phyloP scores from a whole-genome alignment of 2,888 invertebrate genomes.

The Stratiomys singularior region DNA sequence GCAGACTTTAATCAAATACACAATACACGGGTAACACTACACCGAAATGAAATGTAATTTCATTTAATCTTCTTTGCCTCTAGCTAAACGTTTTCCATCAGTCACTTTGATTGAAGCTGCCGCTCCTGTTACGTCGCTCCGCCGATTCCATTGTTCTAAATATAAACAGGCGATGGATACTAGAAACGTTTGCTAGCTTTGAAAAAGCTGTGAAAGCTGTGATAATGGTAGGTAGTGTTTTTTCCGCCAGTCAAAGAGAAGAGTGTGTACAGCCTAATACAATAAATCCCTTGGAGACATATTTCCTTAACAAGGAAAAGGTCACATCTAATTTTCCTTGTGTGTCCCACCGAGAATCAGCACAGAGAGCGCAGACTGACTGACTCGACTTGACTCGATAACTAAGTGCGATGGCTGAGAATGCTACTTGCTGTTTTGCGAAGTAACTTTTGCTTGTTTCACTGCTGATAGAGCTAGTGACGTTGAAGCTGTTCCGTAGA shows the following conservation, averaged over 20 bases:
- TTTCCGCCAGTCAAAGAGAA: not conserved
- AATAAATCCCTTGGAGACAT: conserved; percentile 46
- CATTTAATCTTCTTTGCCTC: conserved; percentile 44
- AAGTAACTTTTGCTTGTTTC: not conserved
- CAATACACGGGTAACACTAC: conserved; percentile 19
- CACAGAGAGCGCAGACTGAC: not conserved
- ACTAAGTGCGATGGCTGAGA: too few species aligned
- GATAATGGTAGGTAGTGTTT: conserved; percentile 36
- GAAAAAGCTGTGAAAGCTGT: conserved; percentile 27
- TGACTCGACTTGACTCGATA: not conserved
- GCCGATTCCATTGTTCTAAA: conserved; percentile 10
- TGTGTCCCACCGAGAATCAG: conserved; percentile 3
- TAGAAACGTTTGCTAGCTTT: conserved; percentile 4
- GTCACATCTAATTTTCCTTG: conserved; percentile 39
- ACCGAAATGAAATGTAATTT: conserved; percentile 44
- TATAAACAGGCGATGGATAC: not conserved
- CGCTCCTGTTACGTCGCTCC: not conserved
- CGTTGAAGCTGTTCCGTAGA: not conserved
- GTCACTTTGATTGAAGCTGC: conserved; percentile 45
- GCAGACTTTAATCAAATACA: conserved; percentile 39
- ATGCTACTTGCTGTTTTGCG: not conserved
- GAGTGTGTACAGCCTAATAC: conserved; percentile 29
- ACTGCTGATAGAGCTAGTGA: not conserved
- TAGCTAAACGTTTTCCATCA: conserved; percentile 44
- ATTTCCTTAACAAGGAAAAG: conserved; percentile 46